Evolutionary conservation across 1,140 invertebrate genomes (phyloP).

Genomic region (Pentalonia nigronervosa): DNA sequence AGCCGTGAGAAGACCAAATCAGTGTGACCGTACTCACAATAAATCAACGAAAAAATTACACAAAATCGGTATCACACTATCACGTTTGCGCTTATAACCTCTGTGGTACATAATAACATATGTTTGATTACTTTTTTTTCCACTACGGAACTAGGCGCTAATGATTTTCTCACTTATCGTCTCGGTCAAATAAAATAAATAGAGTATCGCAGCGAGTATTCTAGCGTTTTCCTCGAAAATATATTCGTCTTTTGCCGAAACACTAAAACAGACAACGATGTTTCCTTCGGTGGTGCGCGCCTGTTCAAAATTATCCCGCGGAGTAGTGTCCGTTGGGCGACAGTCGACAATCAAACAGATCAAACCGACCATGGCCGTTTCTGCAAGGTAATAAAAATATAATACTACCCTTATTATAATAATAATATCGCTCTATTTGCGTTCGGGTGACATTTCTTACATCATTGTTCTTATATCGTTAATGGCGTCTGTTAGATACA

Average conservation of each 20-base stretch:
- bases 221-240: not conserved
- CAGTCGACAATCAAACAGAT: slow-evolving; percentile 15
- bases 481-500: not conserved
- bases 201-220: too few species aligned
- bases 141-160: not conserved
- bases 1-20: too few species aligned
- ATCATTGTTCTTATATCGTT: not conserved
- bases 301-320: slow-evolving; percentile 9
- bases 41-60: not conserved
- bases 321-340: not conserved
- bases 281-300: not conserved
- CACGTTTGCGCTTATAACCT: slow-evolving; percentile 1
- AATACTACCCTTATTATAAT: too few species aligned
- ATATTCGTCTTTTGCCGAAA: not conserved
- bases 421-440: not conserved
- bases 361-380: slow-evolving; percentile 32
- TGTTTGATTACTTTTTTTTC: slow-evolving; percentile 36
- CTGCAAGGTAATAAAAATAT: slow-evolving; percentile 11
- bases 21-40: too few species aligned
- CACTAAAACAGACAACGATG: not conserved
- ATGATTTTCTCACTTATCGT: not conserved
- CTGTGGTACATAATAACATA: not conserved
- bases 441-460: not conserved
- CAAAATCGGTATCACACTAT: not conserved
- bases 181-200: not conserved